Conservation (phyloP, 1,140 invertebrate species). For the Aleiodes sp. region DNA sequence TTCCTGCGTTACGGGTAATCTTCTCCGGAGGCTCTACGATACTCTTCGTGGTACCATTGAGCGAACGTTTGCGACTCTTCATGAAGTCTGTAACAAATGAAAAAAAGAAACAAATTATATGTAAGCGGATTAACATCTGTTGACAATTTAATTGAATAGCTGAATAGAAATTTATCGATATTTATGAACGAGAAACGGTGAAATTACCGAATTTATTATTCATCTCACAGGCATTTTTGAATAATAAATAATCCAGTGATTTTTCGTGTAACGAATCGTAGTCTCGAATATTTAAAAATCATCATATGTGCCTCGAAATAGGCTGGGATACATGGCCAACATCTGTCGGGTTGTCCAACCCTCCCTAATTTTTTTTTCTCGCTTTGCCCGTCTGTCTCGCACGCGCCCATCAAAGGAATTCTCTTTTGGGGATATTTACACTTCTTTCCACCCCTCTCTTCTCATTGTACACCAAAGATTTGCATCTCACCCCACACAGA, state of each 20-base stretch:
- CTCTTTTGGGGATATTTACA: background rate
- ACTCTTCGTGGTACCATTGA: slow-evolving; percentile 60
- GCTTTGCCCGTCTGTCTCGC: background rate
- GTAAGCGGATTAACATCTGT: background rate
- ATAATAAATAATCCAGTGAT: no score
- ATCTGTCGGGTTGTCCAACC: background rate
- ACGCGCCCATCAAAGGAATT: background rate
- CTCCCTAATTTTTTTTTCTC: background rate
- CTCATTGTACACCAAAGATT: slow-evolving; percentile 1
- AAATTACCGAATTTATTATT: no score
- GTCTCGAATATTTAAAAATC: no score
- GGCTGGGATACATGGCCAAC: slow-evolving; percentile 18
- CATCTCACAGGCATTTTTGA: no score
- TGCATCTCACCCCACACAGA: slow-evolving; percentile 4
- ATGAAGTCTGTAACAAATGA: slow-evolving; percentile 61
- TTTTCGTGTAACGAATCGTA: no score
- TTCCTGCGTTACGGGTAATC: slow-evolving; percentile 59
- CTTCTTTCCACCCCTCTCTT: background rate
- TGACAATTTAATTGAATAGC: no score
- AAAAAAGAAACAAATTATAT: slow-evolving; percentile 20
- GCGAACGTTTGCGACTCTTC: slow-evolving; percentile 63
- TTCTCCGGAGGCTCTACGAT: slow-evolving; percentile 63
- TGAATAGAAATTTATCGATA: no score
- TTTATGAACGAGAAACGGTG: no score
- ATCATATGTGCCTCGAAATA: no score